Base-by-base conservation (phyloP, 2,113 vertebrate genomes). In the Poeciliopsis retropinna region DNA sequence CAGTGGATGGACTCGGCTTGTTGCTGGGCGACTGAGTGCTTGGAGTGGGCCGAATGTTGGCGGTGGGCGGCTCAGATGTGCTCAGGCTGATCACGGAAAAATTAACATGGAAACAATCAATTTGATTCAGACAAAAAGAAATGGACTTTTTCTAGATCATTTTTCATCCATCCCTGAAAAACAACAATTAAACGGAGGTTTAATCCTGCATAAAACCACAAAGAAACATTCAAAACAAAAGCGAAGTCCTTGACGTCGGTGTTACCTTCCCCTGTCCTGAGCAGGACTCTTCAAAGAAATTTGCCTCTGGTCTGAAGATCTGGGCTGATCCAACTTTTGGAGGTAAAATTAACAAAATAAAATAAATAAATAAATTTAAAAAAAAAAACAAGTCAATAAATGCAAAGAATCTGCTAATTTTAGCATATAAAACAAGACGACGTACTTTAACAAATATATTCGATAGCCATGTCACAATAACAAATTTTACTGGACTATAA, bases 41-140 rank as follows among this genome's bases (percentile, higher is more conserved):
- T 57, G 97, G 95, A n/a, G 98, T 99, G 67, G 98, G 98, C 70
- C 98, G 97, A 86, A 99, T 99, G 87, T 99, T 99, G 70, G 97
- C 97, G 65, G 97, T 99, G 57, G 97, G 98, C 39, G 98, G 96
- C 69, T 99, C 98, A 69, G 96, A 97, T 70, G 95, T 89, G 82
- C 95, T 97, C 44, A 96, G 95, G 81, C 97, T 99, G 88, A 31
- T 1, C 67, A 22, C 78, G 29, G 80, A 60, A 78, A 2, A 71
- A 10, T 44, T 0, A 41, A 25, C 57, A n/a, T 0, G 0, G 54
- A 31, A 1, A 31, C 17, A 9, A n/a, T 57, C 22, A 10, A 4
- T 17, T 17, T 17, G 44, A 47, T 6, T 47, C 15, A 5, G 44
- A 19, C 11, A 41, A 14, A 4, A 14, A 41, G 39, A 47, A 47